Evolutionary conservation across 2,797 vertebrate genomes (phyloP).

Genomic region (Aeoliscus strigatus): DNA sequence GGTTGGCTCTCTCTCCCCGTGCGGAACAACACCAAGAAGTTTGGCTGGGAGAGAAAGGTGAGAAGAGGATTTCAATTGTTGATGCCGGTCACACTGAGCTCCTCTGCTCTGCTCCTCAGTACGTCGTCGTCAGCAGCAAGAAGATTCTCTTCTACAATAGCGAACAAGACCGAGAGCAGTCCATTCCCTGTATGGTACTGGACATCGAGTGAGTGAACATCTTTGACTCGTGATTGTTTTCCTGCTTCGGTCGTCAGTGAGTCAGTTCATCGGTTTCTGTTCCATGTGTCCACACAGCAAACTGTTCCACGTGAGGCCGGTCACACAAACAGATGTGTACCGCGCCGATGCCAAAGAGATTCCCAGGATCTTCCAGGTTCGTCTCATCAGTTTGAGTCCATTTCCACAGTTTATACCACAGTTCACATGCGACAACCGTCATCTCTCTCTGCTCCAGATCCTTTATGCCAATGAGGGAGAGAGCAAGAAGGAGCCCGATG

Average conservation of each 20-base stretch:
- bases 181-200: slow-evolving; percentile 95
- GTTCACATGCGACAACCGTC: too few relatives aligned
- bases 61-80: too few relatives aligned
- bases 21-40: slow-evolving; percentile 96
- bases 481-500: slow-evolving; percentile 93
- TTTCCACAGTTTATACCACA: too few relatives aligned
- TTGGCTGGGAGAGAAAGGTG: slow-evolving; percentile 97
- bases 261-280: too few relatives aligned
- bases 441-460: slow-evolving; percentile 74
- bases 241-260: too few relatives aligned
- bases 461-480: slow-evolving; percentile 98
- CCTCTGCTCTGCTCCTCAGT: too few relatives aligned
- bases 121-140: slow-evolving; percentile 97
- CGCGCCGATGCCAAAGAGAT: slow-evolving; percentile 97
- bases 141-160: slow-evolving; percentile 98
- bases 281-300: too few relatives aligned
- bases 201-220: slow-evolving; percentile 90
- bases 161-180: slow-evolving; percentile 91
- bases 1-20: slow-evolving; percentile 97
- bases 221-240: too few relatives aligned
- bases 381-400: too few relatives aligned
- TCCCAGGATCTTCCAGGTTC: slow-evolving; percentile 99
- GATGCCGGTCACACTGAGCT: not conserved
- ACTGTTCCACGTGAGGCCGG: slow-evolving; percentile 96
- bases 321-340: slow-evolving; percentile 98